Evolutionary conservation across 37 sponge, comb jelly and placozoan genomes (phyloP).

Genomic region (Tethya wilhelma): DNA sequence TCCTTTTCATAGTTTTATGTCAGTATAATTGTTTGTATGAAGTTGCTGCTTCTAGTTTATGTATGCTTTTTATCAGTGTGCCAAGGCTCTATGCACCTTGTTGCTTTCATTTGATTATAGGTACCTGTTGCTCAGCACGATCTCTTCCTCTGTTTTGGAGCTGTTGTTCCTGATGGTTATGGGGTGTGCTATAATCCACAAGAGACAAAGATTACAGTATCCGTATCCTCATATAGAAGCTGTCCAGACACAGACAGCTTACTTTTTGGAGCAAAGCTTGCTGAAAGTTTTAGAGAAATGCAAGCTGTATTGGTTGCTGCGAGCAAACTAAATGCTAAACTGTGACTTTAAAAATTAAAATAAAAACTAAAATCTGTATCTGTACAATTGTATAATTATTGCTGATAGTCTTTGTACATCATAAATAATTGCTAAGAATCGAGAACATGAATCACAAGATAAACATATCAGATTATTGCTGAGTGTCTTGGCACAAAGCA

Average conservation of each 20-base stretch:
- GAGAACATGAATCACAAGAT: no score
- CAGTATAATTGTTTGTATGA: no score
- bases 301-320: constrained; percentile 12
- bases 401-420: no score
- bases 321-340: neutral
- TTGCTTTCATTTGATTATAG: constrained; percentile 4
- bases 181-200: constrained; percentile 88
- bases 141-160: constrained; percentile 79
- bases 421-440: no score
- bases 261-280: constrained; percentile 19
- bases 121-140: constrained; percentile 51
- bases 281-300: constrained; percentile 55
- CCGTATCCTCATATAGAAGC: constrained; percentile 52
- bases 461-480: no score
- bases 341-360: neutral
- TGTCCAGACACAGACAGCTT: constrained; percentile 70
- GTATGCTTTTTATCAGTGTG: no score
- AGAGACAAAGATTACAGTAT: constrained; percentile 43
- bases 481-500: no score
- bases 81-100: no score
- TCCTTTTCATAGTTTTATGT: no score
- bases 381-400: no score
- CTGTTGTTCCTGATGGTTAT: constrained; percentile 82
- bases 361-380: no score
- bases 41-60: no score